A percentile compares a stretch with the other conserved stretches of the same genome.
Evolutionary conservation across 1,140 invertebrate species (phyloP).

Genomic region (Araneus ventricosus): DNA sequence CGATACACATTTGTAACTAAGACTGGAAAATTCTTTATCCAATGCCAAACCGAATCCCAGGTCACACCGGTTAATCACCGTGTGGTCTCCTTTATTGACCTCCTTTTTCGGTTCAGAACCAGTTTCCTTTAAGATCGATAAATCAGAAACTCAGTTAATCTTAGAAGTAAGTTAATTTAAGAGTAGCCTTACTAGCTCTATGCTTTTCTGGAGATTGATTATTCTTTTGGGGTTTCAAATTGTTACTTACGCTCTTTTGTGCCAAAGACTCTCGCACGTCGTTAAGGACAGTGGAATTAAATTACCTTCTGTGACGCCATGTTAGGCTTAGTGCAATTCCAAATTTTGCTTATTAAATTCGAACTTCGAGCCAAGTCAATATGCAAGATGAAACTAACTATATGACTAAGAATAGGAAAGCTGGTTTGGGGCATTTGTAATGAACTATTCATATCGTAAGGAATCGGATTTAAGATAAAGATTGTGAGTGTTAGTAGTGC

Average conservation of each 20-base stretch:
- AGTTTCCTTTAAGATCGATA: slow-evolving; percentile 70
- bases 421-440: too few relatives aligned
- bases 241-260: slow-evolving; percentile 69
- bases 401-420: too few relatives aligned
- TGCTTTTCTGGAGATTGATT: slow-evolving; percentile 68
- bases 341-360: slow-evolving; percentile 11
- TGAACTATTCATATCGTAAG: too few relatives aligned
- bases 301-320: slow-evolving; percentile 32
- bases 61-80: slow-evolving; percentile 64
- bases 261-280: slow-evolving; percentile 7
- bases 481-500: too few relatives aligned
- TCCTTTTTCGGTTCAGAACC: slow-evolving; percentile 66
- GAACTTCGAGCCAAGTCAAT: not conserved
- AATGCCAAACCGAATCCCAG: slow-evolving; percentile 48
- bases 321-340: slow-evolving; percentile 48
- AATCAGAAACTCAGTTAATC: slow-evolving; percentile 69
- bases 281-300: slow-evolving; percentile 55
- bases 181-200: slow-evolving; percentile 41
- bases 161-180: slow-evolving; percentile 72
- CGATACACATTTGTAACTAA: slow-evolving; percentile 69
- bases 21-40: slow-evolving; percentile 53
- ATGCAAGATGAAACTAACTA: not conserved
- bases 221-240: slow-evolving; percentile 70
- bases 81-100: slow-evolving; percentile 61
- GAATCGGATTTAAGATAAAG: too few relatives aligned